Evolutionary conservation across 2,888 invertebrate genomes (phyloP).

Genomic region (Heteropelma amictum): DNA sequence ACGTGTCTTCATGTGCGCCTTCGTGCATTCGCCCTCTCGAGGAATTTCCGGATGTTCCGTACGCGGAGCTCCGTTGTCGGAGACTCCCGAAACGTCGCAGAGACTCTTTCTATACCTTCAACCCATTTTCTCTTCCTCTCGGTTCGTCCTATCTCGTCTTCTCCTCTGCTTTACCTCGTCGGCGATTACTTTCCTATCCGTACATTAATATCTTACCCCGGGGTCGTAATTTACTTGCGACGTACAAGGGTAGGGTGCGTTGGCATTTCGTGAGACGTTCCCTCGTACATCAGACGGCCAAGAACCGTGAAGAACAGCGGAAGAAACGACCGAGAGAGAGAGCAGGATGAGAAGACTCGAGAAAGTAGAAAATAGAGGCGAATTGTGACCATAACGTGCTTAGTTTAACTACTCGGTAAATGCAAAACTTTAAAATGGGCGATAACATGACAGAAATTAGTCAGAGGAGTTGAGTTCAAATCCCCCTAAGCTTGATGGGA

Average conservation of each 20-base stretch:
- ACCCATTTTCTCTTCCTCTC: not conserved
- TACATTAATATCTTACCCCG: slow-evolving; percentile 50
- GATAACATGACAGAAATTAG: too few relatives aligned
- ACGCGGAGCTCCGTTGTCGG: not conserved
- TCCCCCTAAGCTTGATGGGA: too few relatives aligned
- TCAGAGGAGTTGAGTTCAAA: too few relatives aligned
- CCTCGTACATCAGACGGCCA: slow-evolving; percentile 23
- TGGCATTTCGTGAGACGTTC: slow-evolving; percentile 27
- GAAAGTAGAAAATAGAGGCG: not conserved
- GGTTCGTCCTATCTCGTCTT: not conserved
- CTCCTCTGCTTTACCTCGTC: slow-evolving; percentile 19
- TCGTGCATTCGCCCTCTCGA: slow-evolving; percentile 30
- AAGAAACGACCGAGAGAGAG: slow-evolving; percentile 3
- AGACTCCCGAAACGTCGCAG: not conserved
- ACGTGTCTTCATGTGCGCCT: not conserved
- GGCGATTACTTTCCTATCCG: slow-evolving; percentile 16
- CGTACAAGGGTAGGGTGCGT: slow-evolving; percentile 1
- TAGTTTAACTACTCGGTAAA: too few relatives aligned
- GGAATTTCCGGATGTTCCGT: slow-evolving; percentile 41
- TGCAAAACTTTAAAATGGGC: too few relatives aligned
- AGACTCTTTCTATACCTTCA: not conserved
- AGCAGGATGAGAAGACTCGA: not conserved
- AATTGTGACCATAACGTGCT: too few relatives aligned
- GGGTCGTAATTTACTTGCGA: slow-evolving; percentile 47
- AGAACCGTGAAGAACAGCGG: slow-evolving; percentile 22